These are phyloP conservation scores for Thalassarche chlororhynchos DNA, from an alignment of 2,113 vertebrate species.

Conservation along the genomic window DNA sequence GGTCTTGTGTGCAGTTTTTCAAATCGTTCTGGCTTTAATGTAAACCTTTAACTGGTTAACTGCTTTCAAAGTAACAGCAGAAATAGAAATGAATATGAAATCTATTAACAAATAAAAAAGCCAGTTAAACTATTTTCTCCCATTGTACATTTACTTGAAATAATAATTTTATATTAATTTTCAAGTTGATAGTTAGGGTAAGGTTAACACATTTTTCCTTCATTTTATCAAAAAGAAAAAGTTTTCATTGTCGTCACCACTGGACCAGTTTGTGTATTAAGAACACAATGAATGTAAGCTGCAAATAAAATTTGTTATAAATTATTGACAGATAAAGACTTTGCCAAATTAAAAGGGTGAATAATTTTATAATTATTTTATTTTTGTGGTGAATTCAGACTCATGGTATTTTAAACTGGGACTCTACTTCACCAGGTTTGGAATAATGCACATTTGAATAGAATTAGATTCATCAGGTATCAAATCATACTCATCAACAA, in stretches of 20 bases:
- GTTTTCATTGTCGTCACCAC: neutral
- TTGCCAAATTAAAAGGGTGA: neutral
- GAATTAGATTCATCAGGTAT: neutral
- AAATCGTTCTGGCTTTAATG: neutral
- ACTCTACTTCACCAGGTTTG: neutral
- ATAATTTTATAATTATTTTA: neutral
- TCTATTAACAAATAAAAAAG: neutral
- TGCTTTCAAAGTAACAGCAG: neutral
- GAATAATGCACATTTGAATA: neutral
- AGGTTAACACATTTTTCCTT: neutral
- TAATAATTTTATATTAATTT: neutral
- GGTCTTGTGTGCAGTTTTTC: neutral
- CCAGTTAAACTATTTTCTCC: neutral
- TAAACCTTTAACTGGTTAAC: neutral
- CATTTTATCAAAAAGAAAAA: neutral
- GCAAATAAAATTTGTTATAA: neutral
- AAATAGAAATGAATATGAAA: neutral
- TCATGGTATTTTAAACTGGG: neutral
- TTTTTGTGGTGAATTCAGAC: neutral
- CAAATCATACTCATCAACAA: neutral
- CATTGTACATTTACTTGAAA: neutral
- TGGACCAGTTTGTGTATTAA: neutral
- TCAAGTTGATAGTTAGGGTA: neutral
- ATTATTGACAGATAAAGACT: neutral
- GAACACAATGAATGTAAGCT: neutral